Percentiles rank a stretch among this genome's conserved stretches.
Conservation (phyloP, 2,797 vertebrate species). For the Astyanax mexicanus region DNA sequence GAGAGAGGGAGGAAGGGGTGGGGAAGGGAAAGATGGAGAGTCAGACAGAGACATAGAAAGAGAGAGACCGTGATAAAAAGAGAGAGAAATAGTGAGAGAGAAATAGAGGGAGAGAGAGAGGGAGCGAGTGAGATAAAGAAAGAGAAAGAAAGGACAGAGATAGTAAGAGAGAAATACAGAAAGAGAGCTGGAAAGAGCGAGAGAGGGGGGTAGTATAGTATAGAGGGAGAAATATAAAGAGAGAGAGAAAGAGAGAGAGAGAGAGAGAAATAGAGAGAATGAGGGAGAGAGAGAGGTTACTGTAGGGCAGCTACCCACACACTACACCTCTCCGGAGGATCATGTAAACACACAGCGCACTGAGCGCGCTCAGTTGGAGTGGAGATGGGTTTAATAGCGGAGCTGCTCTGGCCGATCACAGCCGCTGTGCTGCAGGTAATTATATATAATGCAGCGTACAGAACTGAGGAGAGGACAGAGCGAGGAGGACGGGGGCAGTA, state of each 20-base stretch:
- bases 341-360: constrained; percentile 2
- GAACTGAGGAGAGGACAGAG: constrained; percentile 15
- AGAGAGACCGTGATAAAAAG: no score
- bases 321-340: constrained; percentile 11
- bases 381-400: background rate
- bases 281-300: background rate
- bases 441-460: constrained; percentile 13
- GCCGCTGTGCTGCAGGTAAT: background rate
- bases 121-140: background rate
- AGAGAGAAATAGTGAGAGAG: background rate
- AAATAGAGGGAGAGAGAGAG: background rate
- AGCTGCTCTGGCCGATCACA: background rate
- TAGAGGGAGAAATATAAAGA: background rate
- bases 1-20: background rate
- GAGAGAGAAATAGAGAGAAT: background rate
- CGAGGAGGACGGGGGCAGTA: constrained; percentile 23
- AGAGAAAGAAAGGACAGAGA: background rate
- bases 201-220: constrained; percentile 6
- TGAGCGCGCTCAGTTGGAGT: background rate
- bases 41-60: background rate
- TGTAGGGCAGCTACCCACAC: constrained; percentile 37
- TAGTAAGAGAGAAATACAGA: background rate
- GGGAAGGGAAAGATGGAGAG: background rate
- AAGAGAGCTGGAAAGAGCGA: background rate
- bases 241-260: background rate